These are phyloP conservation scores for Polypedilum pembai DNA, from an alignment of 1,140 invertebrate genomes.

Conservation along the genomic window DNA sequence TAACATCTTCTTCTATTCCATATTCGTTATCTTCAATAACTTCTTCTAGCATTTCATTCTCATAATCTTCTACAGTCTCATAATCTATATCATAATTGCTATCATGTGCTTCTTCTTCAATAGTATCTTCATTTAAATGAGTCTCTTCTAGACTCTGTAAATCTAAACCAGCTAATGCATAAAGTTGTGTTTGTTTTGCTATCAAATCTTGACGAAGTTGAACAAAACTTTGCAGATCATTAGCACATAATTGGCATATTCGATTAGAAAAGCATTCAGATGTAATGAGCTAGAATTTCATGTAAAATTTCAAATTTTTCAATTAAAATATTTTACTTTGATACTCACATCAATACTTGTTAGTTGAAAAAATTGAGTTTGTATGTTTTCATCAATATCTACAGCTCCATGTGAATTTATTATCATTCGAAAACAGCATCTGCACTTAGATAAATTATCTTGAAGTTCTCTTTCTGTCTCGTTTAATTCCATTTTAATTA, in stretches of 20 bases:
- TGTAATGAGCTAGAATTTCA: neutral
- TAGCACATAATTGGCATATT: neutral
- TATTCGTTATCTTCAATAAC: neutral
- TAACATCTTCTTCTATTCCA: too few species aligned
- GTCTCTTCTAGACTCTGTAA: neutral
- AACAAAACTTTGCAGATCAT: neutral
- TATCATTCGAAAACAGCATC: slow-evolving; percentile 20
- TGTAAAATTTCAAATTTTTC: neutral
- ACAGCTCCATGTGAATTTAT: neutral
- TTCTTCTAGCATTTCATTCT: neutral
- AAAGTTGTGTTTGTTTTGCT: neutral
- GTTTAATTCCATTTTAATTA: neutral
- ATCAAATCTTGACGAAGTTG: neutral
- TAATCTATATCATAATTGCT: neutral
- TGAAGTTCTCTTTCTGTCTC: neutral
- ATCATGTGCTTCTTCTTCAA: neutral
- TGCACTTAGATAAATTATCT: neutral
- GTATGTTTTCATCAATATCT: neutral
- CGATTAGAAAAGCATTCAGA: slow-evolving; percentile 1
- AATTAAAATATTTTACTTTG: neutral
- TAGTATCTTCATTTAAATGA: neutral
- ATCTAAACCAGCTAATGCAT: neutral
- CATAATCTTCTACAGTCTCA: neutral
- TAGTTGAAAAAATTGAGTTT: neutral
- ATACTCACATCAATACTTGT: neutral